phyloP scores from a whole-genome alignment of 2,888 invertebrate genomes.

The Criorhina ranunculi region DNA sequence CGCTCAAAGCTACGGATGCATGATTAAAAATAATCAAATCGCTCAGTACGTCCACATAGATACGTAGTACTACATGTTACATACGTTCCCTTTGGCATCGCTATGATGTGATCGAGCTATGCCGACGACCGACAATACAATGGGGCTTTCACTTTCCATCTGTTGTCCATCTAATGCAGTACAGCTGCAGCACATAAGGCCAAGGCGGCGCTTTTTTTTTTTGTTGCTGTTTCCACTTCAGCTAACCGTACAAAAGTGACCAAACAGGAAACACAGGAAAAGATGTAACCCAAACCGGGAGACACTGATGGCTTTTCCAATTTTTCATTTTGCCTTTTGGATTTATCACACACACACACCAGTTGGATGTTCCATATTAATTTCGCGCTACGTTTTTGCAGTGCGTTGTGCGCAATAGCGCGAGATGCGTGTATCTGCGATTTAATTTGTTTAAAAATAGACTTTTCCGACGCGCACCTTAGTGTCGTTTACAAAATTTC shows the following conservation, averaged over 20 bases:
- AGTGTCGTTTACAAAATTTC: conserved; percentile 55
- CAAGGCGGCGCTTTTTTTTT: conserved; percentile 60
- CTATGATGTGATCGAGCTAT: conserved; percentile 7
- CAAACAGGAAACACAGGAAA: conserved; percentile 59
- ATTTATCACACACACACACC: conserved; percentile 16
- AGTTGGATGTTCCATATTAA: conserved; percentile 48
- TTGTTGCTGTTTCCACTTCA: too few relatives aligned
- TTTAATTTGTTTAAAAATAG: conserved; percentile 63
- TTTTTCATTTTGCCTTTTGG: conserved; percentile 15
- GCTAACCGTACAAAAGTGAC: conserved; percentile 32
- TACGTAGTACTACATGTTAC: too few relatives aligned
- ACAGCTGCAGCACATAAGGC: conserved; percentile 45
- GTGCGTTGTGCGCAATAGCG: conserved; percentile 60
- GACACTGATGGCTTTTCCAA: conserved; percentile 33
- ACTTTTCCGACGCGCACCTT: conserved; percentile 57
- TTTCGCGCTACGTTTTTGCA: conserved; percentile 45
- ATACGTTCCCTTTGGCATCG: conserved; percentile 66
- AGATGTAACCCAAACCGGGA: conserved; percentile 65
- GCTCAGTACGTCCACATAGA: conserved; percentile 10
- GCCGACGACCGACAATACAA: conserved; percentile 38
- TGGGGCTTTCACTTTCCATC: conserved; percentile 70
- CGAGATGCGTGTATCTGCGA: conserved; percentile 58
- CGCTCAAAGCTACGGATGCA: conserved; percentile 74
- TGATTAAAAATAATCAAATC: conserved; percentile 74
- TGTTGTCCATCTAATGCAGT: conserved; percentile 61